Conservation (phyloP, 2,888 invertebrate genomes). For the Sphaerophoria taeniata region DNA sequence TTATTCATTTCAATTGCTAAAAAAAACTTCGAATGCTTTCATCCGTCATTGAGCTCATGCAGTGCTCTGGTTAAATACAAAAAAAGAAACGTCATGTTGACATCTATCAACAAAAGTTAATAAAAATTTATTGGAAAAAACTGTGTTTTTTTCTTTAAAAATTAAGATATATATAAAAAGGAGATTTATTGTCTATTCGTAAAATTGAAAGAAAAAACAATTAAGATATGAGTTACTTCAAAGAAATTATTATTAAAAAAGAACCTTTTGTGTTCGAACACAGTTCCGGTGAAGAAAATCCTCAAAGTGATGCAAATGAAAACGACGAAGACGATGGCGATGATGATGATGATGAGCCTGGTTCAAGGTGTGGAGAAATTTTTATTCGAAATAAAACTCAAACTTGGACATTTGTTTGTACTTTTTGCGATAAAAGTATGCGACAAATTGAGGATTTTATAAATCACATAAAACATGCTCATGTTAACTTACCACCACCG, state of each 20-base stretch:
- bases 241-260: conserved; percentile 54
- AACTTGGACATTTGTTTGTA: conserved; percentile 78
- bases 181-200: conserved; percentile 5
- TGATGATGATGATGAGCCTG: conserved; percentile 54
- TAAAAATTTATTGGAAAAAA: conserved; percentile 39
- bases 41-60: conserved; percentile 13
- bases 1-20: no score
- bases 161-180: conserved; percentile 37
- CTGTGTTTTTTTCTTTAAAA: conserved; percentile 31
- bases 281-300: conserved; percentile 24
- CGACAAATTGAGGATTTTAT: conserved; percentile 77
- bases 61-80: conserved; percentile 10
- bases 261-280: conserved; percentile 43
- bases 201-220: conserved; percentile 18
- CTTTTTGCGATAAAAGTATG: conserved; percentile 77
- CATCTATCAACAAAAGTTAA: conserved; percentile 64
- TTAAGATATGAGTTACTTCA: conserved; percentile 47
- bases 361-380: conserved; percentile 77
- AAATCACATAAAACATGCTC: conserved; percentile 76
- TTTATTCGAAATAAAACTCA: conserved; percentile 77
- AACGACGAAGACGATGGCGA: conserved; percentile 8
- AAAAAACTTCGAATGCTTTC: conserved; percentile 2
- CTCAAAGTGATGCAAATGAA: conserved; percentile 19
- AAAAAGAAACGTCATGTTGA: conserved; percentile 45
- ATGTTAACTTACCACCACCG: conserved; percentile 71